Base-by-base conservation (phyloP, 1,140 invertebrate species). In the Andricus grossulariae region DNA sequence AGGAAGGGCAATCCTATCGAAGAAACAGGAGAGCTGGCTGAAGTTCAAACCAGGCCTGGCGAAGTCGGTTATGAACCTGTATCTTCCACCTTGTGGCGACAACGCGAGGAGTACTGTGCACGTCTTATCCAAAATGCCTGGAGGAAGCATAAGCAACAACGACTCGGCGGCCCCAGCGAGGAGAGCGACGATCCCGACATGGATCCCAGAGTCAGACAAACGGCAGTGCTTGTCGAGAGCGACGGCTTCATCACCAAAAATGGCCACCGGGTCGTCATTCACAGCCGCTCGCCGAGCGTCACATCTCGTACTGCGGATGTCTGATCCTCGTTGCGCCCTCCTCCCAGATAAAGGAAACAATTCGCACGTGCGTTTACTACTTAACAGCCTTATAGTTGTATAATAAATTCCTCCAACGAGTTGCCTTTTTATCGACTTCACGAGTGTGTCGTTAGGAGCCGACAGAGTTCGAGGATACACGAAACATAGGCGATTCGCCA, bases 51-150 rank as follows among this genome's bases (percentile, higher is more conserved):
- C 3, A 91, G 95, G 80, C 95, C 96, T 16, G 97, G 96, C 84
- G 95, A 97, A 85, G 94, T 94, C 32, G 96, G 97, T 77, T 99
- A 99, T 91, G 96, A 98, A 88, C 96, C 96, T 16, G 96, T 99
- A 55, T 98, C 96, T 79, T 97, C 97, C 18, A 99, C 83, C 0
- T 92, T 99, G 50, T 98, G 97, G 96, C 93, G 98, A 71, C 98
- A 99, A 92, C 94, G 98, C 50, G 98, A 99, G 90, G 97, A 98
- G 88, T 98, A 98, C 91, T 98, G 97, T 91, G 98, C 98, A 76
- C 93, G 97, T 76, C 94, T 99, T 21, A 99, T 99, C 84, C 98
- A 99, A 91, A 96, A 96, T 86, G 97, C 97, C 71, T 99, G 97
- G 97, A 93, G 96, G 25, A 96, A 96, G 88, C 96, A 97, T 89